phyloP scores from a whole-genome alignment of 1,140 invertebrate species.

The Chlorops oryzae region DNA sequence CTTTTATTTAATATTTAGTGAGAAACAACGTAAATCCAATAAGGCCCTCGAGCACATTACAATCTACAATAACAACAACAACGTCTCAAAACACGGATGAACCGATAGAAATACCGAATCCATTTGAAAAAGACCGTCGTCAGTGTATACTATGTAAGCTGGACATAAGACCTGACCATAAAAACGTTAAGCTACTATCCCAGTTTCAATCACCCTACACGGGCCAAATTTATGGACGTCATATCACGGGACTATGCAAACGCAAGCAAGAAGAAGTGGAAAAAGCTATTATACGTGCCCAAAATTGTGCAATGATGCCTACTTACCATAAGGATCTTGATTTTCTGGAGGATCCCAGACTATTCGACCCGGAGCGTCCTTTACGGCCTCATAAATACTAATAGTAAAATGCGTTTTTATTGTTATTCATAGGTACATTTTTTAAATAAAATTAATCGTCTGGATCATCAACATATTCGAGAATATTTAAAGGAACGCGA shows the following conservation, averaged over 20 bases:
- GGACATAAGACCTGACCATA: conserved; percentile 80
- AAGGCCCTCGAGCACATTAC: too few relatives aligned
- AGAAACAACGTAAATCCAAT: too few relatives aligned
- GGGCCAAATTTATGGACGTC: conserved; percentile 80
- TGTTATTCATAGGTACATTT: not conserved
- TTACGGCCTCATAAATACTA: conserved; percentile 73
- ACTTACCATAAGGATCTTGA: conserved; percentile 67
- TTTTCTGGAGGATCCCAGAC: conserved; percentile 75
- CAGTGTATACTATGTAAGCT: conserved; percentile 84
- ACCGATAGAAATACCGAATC: conserved; percentile 71
- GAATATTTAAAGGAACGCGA: conserved; percentile 28
- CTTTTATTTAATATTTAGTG: too few relatives aligned
- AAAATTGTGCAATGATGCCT: conserved; percentile 69
- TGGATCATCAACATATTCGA: conserved; percentile 14
- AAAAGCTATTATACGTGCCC: conserved; percentile 65
- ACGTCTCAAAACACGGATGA: conserved; percentile 47
- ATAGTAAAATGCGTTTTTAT: not conserved
- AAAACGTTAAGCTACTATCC: conserved; percentile 83
- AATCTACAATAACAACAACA: too few relatives aligned
- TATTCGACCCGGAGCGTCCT: conserved; percentile 80
- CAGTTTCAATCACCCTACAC: conserved; percentile 95
- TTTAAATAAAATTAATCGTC: not conserved
- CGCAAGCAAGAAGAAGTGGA: conserved; percentile 65
- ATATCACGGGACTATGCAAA: conserved; percentile 82
- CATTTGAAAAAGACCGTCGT: conserved; percentile 66